phyloP scores from a whole-genome alignment of 2,888 invertebrate species.

The Orthosia gothica region DNA sequence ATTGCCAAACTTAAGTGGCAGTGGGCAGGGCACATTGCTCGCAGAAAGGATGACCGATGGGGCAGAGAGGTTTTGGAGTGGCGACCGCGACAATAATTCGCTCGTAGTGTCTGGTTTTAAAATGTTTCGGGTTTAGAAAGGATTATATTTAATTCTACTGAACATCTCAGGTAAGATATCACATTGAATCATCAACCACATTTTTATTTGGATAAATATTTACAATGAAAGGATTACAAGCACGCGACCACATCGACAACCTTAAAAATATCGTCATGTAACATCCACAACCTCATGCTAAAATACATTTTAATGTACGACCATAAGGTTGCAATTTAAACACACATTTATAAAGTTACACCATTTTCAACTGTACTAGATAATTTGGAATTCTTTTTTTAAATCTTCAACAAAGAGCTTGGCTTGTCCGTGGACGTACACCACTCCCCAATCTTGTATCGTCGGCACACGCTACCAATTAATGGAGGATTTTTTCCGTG shows the following conservation, averaged over 20 bases:
- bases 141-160: conserved; percentile 1
- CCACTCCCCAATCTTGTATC: conserved; percentile 25
- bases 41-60: too few species aligned
- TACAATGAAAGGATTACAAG: conserved; percentile 62
- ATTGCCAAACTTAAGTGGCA: too few species aligned
- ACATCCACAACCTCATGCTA: background rate
- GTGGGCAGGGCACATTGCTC: too few species aligned
- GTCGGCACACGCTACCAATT: conserved; percentile 71
- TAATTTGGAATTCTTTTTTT: conserved; percentile 49
- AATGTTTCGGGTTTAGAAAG: background rate
- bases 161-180: conserved; percentile 43
- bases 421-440: conserved; percentile 26
- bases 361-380: conserved; percentile 7
- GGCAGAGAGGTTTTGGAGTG: too few species aligned
- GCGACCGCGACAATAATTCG: background rate
- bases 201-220: conserved; percentile 60
- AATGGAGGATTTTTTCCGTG: conserved; percentile 75
- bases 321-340: conserved; percentile 8
- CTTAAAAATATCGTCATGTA: background rate
- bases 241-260: conserved; percentile 56
- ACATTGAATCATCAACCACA: conserved; percentile 37
- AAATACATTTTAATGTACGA: background rate
- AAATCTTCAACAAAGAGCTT: conserved; percentile 37
- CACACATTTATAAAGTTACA: background rate
- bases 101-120: background rate